A percentile compares a stretch with the other conserved stretches of the same genome.
Evolutionary conservation across 2,888 invertebrate genomes (phyloP).

Genomic region (Nemoura dubitans): DNA sequence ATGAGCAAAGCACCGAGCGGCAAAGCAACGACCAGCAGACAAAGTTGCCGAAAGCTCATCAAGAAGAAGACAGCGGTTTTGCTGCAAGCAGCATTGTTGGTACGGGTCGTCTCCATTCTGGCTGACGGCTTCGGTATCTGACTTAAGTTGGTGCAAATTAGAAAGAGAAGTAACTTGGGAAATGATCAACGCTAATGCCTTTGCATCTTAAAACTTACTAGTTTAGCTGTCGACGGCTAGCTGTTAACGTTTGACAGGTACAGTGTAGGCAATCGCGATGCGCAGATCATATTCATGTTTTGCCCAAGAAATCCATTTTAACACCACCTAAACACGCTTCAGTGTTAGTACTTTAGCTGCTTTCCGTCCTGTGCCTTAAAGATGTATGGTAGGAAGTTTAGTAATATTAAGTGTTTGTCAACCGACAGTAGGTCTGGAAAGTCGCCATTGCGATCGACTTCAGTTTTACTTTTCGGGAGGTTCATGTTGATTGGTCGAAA

Average conservation of each 20-base stretch:
- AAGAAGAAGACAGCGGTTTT: slow-evolving; percentile 52
- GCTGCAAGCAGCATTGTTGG: slow-evolving; percentile 48
- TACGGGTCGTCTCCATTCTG: slow-evolving; percentile 10
- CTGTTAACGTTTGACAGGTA: not conserved
- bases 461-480: not conserved
- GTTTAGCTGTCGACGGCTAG: not conserved
- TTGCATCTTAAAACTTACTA: not conserved
- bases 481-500: not conserved
- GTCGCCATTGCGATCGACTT: not conserved
- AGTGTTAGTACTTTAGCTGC: not conserved
- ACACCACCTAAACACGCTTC: not conserved
- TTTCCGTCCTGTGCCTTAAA: not conserved
- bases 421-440: not conserved
- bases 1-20: slow-evolving; percentile 85
- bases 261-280: not conserved
- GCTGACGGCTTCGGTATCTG: not conserved
- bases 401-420: not conserved
- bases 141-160: not conserved
- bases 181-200: not conserved
- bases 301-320: not conserved
- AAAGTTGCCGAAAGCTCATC: slow-evolving; percentile 80
- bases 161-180: not conserved
- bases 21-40: slow-evolving; percentile 83
- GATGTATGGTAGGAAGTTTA: not conserved
- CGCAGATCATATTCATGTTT: not conserved